Evolutionary conservation across 2,888 invertebrate genomes (phyloP), one percentile per base, ranked within the genome.

Genomic region (Oegoconia quadripuncta): DNA sequence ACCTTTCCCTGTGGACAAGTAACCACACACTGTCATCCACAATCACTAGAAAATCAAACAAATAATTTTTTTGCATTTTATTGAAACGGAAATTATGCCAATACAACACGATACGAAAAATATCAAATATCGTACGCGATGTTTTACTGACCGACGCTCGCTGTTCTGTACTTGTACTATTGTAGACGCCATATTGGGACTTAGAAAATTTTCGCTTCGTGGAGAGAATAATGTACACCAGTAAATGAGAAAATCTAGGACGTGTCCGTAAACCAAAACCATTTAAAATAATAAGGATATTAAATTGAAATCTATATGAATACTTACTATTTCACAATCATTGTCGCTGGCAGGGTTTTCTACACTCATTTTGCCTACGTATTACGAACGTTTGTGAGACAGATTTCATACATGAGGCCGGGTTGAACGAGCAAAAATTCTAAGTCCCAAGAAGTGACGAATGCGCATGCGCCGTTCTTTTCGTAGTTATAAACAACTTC

Each of bases 151-250:
- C 62, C 65, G 77, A 86, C 80, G 82, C 86, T 79, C 59, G 64
- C 65, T 53, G 59, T 53, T 57, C 53, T 61, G 60, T 65, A 52
- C 60, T 58, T 89, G 91, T 90, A 91, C 91, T 92, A 89, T 89
- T 89, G 89, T 90, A 91, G 93, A 92, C 94, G 94, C 94, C 94
- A 94, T 94, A 92, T 93, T 93, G 92, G 93, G 93, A 93, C 93
- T 93, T 93, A 88, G 88, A 88, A 88, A 88, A 88, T 72, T 86
- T 88, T 83, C 81, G 88, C 72, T 75, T 75, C 72, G 73, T 71
- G 71, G 57, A 60, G 67, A 65, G 68, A 28, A 32, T 64, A 66
- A 60, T 64, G 73, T 78, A 64, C 89, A 90, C 83, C 77, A 90
- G 88, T 81, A 86, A 82, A 88, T 62, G 69, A 59, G 49, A 48